Conservation (phyloP, 2,113 vertebrate genomes). For the Thymallus thymallus region DNA sequence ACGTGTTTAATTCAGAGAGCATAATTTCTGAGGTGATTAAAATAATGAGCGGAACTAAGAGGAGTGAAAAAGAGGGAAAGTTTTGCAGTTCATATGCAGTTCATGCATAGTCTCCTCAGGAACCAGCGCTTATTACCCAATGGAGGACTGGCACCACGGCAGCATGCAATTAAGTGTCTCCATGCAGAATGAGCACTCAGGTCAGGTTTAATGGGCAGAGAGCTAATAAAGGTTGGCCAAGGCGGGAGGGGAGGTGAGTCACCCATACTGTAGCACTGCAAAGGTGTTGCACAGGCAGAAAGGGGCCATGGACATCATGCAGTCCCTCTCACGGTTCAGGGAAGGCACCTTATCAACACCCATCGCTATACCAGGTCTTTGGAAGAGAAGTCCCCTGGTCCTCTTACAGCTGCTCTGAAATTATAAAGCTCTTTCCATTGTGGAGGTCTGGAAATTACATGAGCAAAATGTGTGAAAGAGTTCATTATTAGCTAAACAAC, state of each 20-base stretch:
- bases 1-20: conserved; percentile 32
- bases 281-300: conserved; percentile 43
- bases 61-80: background rate
- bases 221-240: conserved; percentile 59
- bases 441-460: conserved; percentile 1
- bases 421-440: conserved; percentile 4
- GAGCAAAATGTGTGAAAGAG: background rate
- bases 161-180: conserved; percentile 67
- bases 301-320: conserved; percentile 15
- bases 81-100: conserved; percentile 55
- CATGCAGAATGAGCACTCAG: conserved; percentile 68
- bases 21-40: conserved; percentile 48
- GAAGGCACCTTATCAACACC: conserved; percentile 21
- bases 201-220: conserved; percentile 70
- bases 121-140: conserved; percentile 64
- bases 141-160: conserved; percentile 44
- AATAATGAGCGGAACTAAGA: conserved; percentile 43
- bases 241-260: conserved; percentile 58
- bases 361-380: conserved; percentile 11
- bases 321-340: conserved; percentile 27
- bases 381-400: background rate
- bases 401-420: conserved; percentile 7
- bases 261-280: conserved; percentile 32
- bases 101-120: conserved; percentile 48
- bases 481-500: background rate